Percentiles rank a stretch among this genome's conserved stretches.
Conservation (phyloP, 2,888 invertebrate species). For the Lepidochrysops patricia region DNA sequence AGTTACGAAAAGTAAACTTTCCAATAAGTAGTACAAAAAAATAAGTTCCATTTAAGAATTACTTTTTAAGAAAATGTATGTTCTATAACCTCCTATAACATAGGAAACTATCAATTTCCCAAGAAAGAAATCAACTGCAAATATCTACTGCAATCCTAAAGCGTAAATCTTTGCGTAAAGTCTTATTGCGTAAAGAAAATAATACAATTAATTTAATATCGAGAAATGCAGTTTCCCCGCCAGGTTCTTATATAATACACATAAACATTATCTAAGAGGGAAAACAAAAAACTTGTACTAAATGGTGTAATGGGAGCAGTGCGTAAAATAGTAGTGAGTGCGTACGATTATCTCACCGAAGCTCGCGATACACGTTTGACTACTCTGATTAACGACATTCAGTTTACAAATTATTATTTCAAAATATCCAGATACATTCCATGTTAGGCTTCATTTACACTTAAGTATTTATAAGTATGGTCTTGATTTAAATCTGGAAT, state of each 20-base stretch:
- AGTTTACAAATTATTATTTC: background rate
- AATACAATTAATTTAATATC: background rate
- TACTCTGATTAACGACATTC: background rate
- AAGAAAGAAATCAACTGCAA: too few relatives aligned
- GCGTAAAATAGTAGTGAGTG: constrained; percentile 7
- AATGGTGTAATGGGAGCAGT: background rate
- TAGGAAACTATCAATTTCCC: too few relatives aligned
- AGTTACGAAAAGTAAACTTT: too few relatives aligned
- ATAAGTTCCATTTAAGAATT: too few relatives aligned
- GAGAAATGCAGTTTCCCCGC: background rate
- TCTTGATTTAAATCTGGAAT: too few relatives aligned
- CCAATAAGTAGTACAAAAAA: too few relatives aligned
- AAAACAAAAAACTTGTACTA: constrained; percentile 9
- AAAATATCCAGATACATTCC: background rate
- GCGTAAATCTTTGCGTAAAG: background rate
- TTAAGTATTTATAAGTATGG: too few relatives aligned
- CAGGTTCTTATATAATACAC: background rate
- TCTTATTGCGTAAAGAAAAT: background rate
- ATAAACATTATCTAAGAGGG: background rate
- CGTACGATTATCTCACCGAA: background rate
- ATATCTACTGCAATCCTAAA: background rate
- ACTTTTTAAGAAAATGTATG: too few relatives aligned
- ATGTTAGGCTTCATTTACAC: too few relatives aligned
- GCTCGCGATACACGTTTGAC: constrained; percentile 1
- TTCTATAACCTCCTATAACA: too few relatives aligned